Evolutionary conservation across 2,113 vertebrate species (phyloP).

Genomic region (Dipodomys stephensi): DNA sequence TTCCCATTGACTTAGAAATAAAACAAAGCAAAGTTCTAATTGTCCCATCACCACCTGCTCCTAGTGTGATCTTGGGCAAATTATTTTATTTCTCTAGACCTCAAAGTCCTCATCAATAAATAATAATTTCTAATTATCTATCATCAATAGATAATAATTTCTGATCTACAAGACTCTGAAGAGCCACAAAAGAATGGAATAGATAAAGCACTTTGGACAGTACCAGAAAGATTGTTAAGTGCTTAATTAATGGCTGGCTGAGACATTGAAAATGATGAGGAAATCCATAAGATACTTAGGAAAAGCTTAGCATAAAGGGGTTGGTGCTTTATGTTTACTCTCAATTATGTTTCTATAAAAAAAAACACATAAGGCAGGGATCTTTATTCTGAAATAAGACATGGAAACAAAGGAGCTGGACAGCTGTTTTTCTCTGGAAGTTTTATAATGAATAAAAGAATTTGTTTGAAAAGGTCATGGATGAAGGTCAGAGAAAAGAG

Average conservation of each 20-base stretch:
- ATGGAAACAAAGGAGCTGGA: background rate
- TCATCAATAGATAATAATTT: slow-evolving; percentile 4
- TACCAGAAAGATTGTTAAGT: background rate
- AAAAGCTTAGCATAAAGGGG: background rate
- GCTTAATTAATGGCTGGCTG: background rate
- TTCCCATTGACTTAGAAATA: background rate
- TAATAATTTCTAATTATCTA: slow-evolving; percentile 14
- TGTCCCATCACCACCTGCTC: background rate
- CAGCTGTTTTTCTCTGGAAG: slow-evolving; percentile 16
- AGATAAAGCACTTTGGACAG: background rate
- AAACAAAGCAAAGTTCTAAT: slow-evolving; percentile 29
- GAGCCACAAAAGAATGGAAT: slow-evolving; percentile 19
- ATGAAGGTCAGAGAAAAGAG: background rate
- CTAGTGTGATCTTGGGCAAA: background rate
- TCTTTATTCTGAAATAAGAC: slow-evolving; percentile 24
- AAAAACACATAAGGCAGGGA: background rate
- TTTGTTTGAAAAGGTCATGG: background rate
- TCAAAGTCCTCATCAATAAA: background rate
- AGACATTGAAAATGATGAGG: background rate
- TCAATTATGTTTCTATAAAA: background rate
- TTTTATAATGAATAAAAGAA: background rate
- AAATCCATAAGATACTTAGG: background rate
- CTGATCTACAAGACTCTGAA: background rate
- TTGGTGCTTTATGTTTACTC: background rate
- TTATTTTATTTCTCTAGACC: slow-evolving; percentile 30